Base-by-base conservation (phyloP, 1,140 invertebrate species). In the Ostrea edulis region DNA sequence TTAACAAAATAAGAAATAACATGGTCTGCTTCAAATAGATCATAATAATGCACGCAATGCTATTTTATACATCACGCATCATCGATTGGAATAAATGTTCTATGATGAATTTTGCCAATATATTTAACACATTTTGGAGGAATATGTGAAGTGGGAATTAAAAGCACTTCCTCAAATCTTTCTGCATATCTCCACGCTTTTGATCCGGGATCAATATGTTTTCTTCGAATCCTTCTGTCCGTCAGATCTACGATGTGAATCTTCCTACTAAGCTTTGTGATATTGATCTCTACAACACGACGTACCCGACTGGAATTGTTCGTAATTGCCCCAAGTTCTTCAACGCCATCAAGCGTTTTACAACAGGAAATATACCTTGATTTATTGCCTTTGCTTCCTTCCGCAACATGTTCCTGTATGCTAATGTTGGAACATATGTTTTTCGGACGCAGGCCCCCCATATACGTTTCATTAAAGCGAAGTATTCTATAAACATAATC, bases 291-390 rank as follows among this genome's bases (percentile, higher is more conserved):
- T 12, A 71, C 65, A 8, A 71, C 65, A n/a, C 29, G n/a, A 12
- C 65, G 20, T 11, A 71, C 65, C 12, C 65, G 20, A 9, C 12
- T 4, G 29, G 20, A 71, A 12, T 71, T 25, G 29, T 71, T 71
- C 22, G 65, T 71, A 2, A 71, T n/a, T 8, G n/a, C 8, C 29
- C 65, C 65, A 7, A 71, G 65, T 11, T 25, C 12, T 22, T 25
- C 8, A 25, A 71, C 12, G 9, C 25, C 65, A 71, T 8, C 12
- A 29, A 71, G 22, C 25, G 65, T 29, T 71, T 71, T 71, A 12
- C 65, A 71, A 25, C 65, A 71, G 22, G 65, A 71, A 25, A 71
- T 71, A 29, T 11, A 71, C 65, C 65, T 22, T 22, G 65, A 71
- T 71, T 22, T 22, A n/a, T 12, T 11, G 8, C 65, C 65, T 12